Percentiles rank a stretch among this genome's conserved stretches.
These are phyloP conservation scores for Oasisia sp. DNA, from an alignment of 2,888 invertebrate genomes.

Conservation along the genomic window DNA sequence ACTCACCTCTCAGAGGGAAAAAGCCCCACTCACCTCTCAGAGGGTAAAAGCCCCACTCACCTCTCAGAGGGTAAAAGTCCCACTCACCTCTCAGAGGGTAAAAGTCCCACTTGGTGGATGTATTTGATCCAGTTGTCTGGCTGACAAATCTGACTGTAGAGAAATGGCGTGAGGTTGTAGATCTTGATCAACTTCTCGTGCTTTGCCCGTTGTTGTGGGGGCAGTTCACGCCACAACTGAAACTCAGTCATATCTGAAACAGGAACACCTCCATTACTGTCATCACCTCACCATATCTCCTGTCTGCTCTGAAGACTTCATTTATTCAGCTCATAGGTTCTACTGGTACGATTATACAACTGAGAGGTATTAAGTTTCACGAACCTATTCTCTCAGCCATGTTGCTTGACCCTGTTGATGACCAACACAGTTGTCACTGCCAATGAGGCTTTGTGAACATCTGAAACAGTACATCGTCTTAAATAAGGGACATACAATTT, in stretches of 20 bases:
- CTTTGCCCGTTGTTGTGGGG: neutral
- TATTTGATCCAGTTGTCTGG: neutral
- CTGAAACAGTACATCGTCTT: neutral
- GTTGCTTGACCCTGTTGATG: neutral
- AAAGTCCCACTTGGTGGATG: neutral
- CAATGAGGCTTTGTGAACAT: neutral
- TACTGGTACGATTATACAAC: neutral
- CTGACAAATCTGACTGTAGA: neutral
- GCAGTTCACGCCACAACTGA: neutral
- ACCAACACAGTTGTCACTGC: neutral
- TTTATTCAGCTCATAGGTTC: neutral
- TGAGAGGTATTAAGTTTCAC: neutral
- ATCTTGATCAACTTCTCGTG: neutral
- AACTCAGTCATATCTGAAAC: neutral
- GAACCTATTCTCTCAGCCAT: neutral
- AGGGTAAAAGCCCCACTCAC: constrained; percentile 6
- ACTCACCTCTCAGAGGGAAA: neutral
- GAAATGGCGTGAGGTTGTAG: neutral
- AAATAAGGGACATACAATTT: neutral
- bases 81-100: neutral
- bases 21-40: neutral
- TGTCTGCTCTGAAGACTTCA: too few species aligned
- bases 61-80: neutral
- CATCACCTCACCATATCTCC: neutral
- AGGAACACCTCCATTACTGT: neutral